These are phyloP conservation scores for Caenorhabditis auriculariae DNA, from an alignment of 2,888 invertebrate genomes.

Conservation along the genomic window DNA sequence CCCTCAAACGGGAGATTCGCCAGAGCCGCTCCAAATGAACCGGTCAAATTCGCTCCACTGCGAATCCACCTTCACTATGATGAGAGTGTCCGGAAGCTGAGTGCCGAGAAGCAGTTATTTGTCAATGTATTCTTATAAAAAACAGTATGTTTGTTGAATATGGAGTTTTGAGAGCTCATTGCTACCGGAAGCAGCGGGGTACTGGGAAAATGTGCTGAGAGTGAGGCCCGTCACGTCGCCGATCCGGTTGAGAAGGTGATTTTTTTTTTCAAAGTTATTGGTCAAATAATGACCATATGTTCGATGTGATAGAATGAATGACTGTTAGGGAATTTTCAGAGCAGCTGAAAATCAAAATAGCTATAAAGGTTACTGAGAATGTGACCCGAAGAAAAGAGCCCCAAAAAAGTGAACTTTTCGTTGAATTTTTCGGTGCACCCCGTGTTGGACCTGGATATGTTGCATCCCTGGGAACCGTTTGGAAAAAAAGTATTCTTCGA, in stretches of 20 bases:
- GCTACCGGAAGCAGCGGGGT: constrained; percentile 46
- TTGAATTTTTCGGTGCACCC: no score
- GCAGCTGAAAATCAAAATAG: no score
- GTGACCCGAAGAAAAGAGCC: no score
- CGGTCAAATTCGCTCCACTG: constrained; percentile 26
- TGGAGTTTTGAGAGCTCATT: constrained; percentile 22
- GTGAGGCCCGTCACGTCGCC: constrained; percentile 29
- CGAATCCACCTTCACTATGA: constrained; percentile 45
- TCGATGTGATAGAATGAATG: not conserved
- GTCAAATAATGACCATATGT: not conserved
- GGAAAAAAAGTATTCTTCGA: no score
- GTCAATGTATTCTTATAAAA: constrained; percentile 29
- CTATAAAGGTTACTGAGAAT: no score
- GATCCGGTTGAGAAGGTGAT: constrained; percentile 35
- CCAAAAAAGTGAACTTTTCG: no score
- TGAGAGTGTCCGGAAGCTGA: constrained; percentile 32
- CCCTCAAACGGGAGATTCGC: constrained; percentile 8
- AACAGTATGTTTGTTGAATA: not conserved
- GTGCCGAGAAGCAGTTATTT: constrained; percentile 34
- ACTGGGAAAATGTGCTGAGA: constrained; percentile 44
- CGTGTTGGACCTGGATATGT: no score
- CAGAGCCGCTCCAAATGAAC: not conserved
- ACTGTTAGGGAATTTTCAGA: no score
- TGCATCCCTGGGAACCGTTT: no score
- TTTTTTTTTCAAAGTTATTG: not conserved